phyloP scores from a whole-genome alignment of 2,888 invertebrate species.

The Mactromeris polynyma region DNA sequence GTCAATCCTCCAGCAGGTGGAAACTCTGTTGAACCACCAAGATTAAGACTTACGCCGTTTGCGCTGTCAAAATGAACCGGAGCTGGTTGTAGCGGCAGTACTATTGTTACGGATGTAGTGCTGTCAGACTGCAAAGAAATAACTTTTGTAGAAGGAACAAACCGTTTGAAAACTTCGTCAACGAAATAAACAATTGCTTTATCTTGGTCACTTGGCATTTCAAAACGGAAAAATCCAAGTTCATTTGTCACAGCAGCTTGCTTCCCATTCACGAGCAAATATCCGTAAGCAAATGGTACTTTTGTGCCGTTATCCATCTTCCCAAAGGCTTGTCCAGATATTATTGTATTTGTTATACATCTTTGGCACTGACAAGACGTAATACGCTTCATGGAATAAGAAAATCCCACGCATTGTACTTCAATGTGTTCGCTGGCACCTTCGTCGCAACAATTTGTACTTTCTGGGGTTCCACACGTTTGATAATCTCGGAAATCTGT shows the following conservation, averaged over 20 bases:
- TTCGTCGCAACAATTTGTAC: constrained; percentile 47
- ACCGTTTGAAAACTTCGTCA: constrained; percentile 45
- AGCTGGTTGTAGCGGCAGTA: constrained; percentile 48
- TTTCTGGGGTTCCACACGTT: constrained; percentile 44
- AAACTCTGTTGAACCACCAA: constrained; percentile 27
- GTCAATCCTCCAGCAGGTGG: constrained; percentile 36
- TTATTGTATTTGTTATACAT: constrained; percentile 30
- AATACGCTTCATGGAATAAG: constrained; percentile 34
- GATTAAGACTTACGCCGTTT: constrained; percentile 31
- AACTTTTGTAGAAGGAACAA: constrained; percentile 48
- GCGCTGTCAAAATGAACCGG: constrained; percentile 41
- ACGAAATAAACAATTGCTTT: constrained; percentile 41
- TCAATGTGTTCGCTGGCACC: constrained; percentile 13
- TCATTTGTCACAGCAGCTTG: constrained; percentile 38
- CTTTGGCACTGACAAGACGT: constrained; percentile 47
- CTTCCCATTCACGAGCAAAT: constrained; percentile 27
- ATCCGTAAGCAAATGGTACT: constrained; percentile 48
- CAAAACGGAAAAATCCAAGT: constrained; percentile 51
- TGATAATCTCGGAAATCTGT: constrained; percentile 40
- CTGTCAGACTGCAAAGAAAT: constrained; percentile 31
- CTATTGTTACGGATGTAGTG: constrained; percentile 14
- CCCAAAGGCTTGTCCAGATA: constrained; percentile 45
- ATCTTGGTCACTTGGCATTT: constrained; percentile 31
- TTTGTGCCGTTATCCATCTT: constrained; percentile 22
- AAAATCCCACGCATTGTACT: constrained; percentile 47